phyloP scores from a whole-genome alignment of 2,888 invertebrate species.

The Eristalis arbustorum region DNA sequence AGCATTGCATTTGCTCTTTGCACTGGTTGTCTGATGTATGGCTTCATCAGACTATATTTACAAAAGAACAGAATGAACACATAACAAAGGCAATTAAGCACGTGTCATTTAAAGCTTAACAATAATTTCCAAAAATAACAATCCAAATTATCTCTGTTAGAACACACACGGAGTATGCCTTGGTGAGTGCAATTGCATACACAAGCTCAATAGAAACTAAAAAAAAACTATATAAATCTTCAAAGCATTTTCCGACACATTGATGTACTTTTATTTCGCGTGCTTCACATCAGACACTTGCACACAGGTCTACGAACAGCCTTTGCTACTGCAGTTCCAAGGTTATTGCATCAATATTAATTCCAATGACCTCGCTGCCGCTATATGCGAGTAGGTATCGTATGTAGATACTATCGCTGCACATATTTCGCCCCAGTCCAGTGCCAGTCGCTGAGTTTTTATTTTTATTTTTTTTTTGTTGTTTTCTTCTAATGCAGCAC shows the following conservation, averaged over 20 bases:
- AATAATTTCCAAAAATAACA: no score
- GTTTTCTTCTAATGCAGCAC: constrained; percentile 50
- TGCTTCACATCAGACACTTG: constrained; percentile 6
- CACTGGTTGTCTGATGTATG: no score
- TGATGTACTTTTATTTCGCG: constrained; percentile 12
- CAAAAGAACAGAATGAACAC: no score
- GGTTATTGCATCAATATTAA: constrained; percentile 67
- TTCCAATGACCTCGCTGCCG: constrained; percentile 63
- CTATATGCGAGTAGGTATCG: not conserved
- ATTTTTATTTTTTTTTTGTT: not conserved
- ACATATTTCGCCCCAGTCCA: constrained; percentile 11
- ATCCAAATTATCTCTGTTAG: no score
- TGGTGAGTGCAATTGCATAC: not conserved
- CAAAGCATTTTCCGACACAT: constrained; percentile 3
- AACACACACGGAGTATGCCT: not conserved
- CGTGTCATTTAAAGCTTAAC: no score
- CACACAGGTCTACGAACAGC: not conserved
- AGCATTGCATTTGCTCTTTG: no score
- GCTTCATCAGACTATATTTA: no score
- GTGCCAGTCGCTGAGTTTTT: not conserved
- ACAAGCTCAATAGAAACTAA: not conserved
- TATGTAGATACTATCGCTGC: not conserved
- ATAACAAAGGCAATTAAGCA: no score
- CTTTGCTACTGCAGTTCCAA: constrained; percentile 38
- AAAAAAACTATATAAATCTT: not conserved